Evolutionary conservation across 2,888 invertebrate species (phyloP).

Genomic region (Sycophila texana): DNA sequence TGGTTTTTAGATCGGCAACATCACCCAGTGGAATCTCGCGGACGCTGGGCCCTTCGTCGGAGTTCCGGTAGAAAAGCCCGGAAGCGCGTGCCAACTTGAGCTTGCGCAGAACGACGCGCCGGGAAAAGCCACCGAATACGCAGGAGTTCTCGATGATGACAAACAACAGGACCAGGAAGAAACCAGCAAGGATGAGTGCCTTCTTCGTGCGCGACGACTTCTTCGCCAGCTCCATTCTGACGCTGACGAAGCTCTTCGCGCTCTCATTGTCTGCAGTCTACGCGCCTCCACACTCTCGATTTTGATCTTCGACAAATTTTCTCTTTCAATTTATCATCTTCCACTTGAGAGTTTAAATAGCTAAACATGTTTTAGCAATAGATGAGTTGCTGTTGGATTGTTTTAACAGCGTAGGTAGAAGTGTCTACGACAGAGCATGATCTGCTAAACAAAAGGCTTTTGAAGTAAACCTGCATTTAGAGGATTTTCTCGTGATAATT

Average conservation of each 20-base stretch:
- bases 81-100: constrained; percentile 56
- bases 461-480: too few species aligned
- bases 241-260: neutral
- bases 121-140: constrained; percentile 64
- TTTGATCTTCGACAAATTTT: too few species aligned
- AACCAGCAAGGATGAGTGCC: constrained; percentile 58
- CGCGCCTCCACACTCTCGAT: too few species aligned
- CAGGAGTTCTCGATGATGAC: constrained; percentile 66
- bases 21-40: constrained; percentile 63
- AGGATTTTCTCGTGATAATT: too few species aligned
- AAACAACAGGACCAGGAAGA: constrained; percentile 64
- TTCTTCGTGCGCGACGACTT: constrained; percentile 56
- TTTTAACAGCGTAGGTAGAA: too few species aligned
- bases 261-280: neutral
- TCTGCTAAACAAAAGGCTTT: too few species aligned
- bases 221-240: constrained; percentile 10
- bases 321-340: too few species aligned
- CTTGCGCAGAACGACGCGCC: constrained; percentile 60
- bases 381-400: too few species aligned
- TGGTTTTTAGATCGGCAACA: constrained; percentile 54
- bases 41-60: constrained; percentile 57
- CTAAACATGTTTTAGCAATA: too few species aligned
- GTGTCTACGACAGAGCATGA: too few species aligned
- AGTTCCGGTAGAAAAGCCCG: constrained; percentile 39
- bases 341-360: too few species aligned